Evolutionary conservation across 2,797 vertebrate species (phyloP).

Genomic region (Lithobates sylvaticus): DNA sequence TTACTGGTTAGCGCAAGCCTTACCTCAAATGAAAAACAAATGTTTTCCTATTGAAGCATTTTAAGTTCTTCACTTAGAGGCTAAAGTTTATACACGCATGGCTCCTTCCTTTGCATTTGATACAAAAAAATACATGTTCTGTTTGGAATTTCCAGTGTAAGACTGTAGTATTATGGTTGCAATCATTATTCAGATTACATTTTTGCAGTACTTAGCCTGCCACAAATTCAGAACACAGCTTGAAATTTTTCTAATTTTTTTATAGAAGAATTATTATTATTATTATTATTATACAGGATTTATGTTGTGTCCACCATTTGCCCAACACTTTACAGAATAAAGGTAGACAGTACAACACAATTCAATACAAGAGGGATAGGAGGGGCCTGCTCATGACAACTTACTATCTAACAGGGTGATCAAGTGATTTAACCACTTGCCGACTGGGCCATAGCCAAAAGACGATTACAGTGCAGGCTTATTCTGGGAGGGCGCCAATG

Average conservation of each 20-base stretch:
- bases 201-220: background rate
- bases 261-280: background rate
- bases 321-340: too few species aligned
- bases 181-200: constrained; percentile 1
- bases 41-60: constrained; percentile 78
- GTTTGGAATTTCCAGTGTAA: constrained; percentile 62
- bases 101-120: constrained; percentile 71
- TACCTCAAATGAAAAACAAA: constrained; percentile 87
- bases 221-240: background rate
- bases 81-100: constrained; percentile 74
- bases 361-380: too few species aligned
- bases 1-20: constrained; percentile 72
- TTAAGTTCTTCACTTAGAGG: constrained; percentile 73
- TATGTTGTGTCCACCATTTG: too few species aligned
- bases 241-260: background rate
- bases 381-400: too few species aligned
- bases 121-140: constrained; percentile 63
- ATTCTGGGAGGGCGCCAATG: too few species aligned
- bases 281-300: background rate
- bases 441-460: too few species aligned
- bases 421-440: too few species aligned
- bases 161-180: background rate
- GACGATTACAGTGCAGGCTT: too few species aligned
- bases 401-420: too few species aligned
- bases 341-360: too few species aligned